Evolutionary conservation across 2,888 invertebrate genomes (phyloP).

Genomic region (Criorhina ranunculi): DNA sequence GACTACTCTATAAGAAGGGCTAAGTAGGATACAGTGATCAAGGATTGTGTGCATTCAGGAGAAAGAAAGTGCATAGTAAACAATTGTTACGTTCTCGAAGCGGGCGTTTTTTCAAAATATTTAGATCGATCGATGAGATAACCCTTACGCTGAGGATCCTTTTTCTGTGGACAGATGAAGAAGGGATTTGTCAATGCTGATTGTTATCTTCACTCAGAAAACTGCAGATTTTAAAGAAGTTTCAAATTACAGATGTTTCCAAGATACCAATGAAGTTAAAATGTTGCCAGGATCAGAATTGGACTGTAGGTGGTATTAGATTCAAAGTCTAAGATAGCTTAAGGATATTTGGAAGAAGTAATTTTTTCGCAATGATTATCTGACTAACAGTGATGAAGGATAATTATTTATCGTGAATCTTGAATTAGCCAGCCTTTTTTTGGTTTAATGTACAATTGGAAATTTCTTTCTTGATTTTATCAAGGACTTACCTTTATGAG

Average conservation of each 20-base stretch:
- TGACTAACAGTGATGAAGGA: conserved; percentile 33
- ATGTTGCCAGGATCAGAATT: not conserved
- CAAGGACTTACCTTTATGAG: conserved; percentile 15
- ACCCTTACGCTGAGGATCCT: conserved; percentile 67
- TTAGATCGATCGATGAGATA: conserved; percentile 78
- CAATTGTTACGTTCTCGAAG: conserved; percentile 62
- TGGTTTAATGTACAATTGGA: conserved; percentile 39
- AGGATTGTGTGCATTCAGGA: conserved; percentile 56
- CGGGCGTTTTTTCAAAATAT: conserved; percentile 77
- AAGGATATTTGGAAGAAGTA: conserved; percentile 50
- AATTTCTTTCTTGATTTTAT: conserved; percentile 36
- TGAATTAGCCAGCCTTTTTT: conserved; percentile 64
- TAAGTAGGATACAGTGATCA: conserved; percentile 67
- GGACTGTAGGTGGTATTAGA: conserved; percentile 31
- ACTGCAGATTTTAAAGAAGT: conserved; percentile 42
- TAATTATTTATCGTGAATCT: conserved; percentile 69
- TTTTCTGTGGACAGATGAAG: conserved; percentile 54
- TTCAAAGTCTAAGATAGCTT: conserved; percentile 45
- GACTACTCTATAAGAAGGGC: conserved; percentile 70
- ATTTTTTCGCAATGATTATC: conserved; percentile 68
- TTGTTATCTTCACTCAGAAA: conserved; percentile 40
- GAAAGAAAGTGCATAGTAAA: conserved; percentile 41
- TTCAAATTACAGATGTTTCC: conserved; percentile 70
- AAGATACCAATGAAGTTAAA: conserved; percentile 56
- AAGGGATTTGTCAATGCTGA: conserved; percentile 58